Base-by-base conservation (phyloP, 1,140 invertebrate genomes). In the Trichonephila clavata region DNA sequence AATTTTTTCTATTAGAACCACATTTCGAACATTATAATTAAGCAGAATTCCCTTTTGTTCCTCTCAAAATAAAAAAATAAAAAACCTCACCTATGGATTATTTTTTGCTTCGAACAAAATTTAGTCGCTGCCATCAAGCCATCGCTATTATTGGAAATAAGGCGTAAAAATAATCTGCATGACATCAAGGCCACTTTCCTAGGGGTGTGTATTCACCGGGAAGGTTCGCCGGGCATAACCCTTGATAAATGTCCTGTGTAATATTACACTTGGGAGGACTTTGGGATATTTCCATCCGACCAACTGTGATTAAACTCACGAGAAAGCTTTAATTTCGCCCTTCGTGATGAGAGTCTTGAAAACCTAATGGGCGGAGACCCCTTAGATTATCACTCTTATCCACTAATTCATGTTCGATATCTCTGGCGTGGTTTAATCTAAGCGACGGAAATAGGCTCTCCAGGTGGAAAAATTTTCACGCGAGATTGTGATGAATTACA, bases 121-220 rank as follows among this genome's bases (percentile, higher is more conserved):
- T 65, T 65, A 65, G n/a, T 20, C 13, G 27, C 24, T 71, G 68
- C 68, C 68, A 27, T 10, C 27, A 24, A 27, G n/a, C 24, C 24
- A n/a, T 20, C 27, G 59, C 18, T 86, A 63, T 86, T 27, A 27
- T 20, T 13, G 20, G 20, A 24, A 63, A 90, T 90, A 57, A 71
- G 88, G 88, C 88, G 68, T 90, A 32, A 80, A 90, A 90, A 90
- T 80, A 90, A 90, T 90, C 50, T 80, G 21, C 88, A 90, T 80
- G 27, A 5, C 32, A 71, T 27, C 84, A 86, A 61, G 59, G 59
- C 21, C 84, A 27, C 20, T 21, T 57, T 84, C 81, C 43, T 84
- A 59, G 57, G 81, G 81, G 81, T 57, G 43, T 84, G 68, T 71
- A 24, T 71, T 71, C 68, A 24, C 68, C 68, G 24, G 39, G 24